Evolutionary conservation across 2,888 invertebrate genomes (phyloP).

Genomic region (Callimorpha dominula): DNA sequence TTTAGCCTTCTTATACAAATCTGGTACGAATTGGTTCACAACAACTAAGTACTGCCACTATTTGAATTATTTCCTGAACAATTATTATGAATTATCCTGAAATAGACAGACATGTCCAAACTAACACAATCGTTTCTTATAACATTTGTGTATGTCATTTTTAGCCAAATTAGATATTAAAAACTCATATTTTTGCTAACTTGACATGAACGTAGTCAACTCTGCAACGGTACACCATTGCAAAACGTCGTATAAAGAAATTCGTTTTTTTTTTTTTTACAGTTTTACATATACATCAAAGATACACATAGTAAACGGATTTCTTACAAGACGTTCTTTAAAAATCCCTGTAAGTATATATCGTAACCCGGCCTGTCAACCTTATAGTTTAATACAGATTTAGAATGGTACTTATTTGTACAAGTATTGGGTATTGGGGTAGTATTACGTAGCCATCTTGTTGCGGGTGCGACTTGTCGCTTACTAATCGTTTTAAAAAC

Average conservation of each 20-base stretch:
- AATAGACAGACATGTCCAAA: background rate
- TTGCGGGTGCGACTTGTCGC: slow-evolving; percentile 70
- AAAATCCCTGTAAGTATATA: slow-evolving; percentile 53
- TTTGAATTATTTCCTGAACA: background rate
- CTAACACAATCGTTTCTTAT: background rate
- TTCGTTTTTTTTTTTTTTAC: slow-evolving; percentile 40
- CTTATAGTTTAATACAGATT: slow-evolving; percentile 76
- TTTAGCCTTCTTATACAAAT: background rate
- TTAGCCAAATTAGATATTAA: no score
- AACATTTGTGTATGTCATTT: background rate
- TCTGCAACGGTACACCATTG: slow-evolving; percentile 32
- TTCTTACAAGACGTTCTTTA: slow-evolving; percentile 54
- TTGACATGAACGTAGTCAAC: slow-evolving; percentile 50
- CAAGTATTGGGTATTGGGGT: slow-evolving; percentile 84
- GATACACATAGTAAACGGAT: slow-evolving; percentile 43
- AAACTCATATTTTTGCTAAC: slow-evolving; percentile 14
- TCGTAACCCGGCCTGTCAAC: slow-evolving; percentile 65
- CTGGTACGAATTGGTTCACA: background rate
- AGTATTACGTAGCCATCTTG: slow-evolving; percentile 78
- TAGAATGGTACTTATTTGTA: slow-evolving; percentile 75
- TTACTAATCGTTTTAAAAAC: slow-evolving; percentile 79
- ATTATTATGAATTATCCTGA: background rate
- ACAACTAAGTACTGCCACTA: background rate
- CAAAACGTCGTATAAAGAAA: slow-evolving; percentile 54
- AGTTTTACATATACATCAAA: slow-evolving; percentile 31